Percentiles rank a stretch among this genome's conserved stretches.
These are phyloP conservation scores for Salpingus planirostris DNA, from an alignment of 2,888 invertebrate species.

Conservation along the genomic window DNA sequence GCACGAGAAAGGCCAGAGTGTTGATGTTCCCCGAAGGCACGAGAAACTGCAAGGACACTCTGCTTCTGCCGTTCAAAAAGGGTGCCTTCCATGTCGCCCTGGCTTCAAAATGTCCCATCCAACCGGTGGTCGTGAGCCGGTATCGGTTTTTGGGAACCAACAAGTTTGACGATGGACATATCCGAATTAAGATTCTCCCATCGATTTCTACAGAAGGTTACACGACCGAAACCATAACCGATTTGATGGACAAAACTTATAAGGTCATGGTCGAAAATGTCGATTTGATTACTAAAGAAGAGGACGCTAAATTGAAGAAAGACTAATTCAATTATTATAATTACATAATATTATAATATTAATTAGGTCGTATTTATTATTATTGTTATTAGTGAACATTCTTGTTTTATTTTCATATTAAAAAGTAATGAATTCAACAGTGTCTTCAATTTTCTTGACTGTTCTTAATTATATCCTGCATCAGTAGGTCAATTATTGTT, in stretches of 20 bases:
- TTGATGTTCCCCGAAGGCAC: slow-evolving; percentile 93
- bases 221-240: slow-evolving; percentile 52
- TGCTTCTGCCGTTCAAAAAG: slow-evolving; percentile 90
- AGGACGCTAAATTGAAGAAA: slow-evolving; percentile 2
- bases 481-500: too few species aligned
- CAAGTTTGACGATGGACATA: slow-evolving; percentile 57
- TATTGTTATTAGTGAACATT: too few species aligned
- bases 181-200: slow-evolving; percentile 64
- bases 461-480: too few species aligned
- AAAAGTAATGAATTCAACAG: too few species aligned
- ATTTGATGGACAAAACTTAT: slow-evolving; percentile 58
- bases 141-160: slow-evolving; percentile 59
- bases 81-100: slow-evolving; percentile 93
- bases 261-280: slow-evolving; percentile 58
- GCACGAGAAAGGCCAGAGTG: slow-evolving; percentile 60
- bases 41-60: slow-evolving; percentile 61
- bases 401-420: too few species aligned
- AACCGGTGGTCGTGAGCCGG: slow-evolving; percentile 81
- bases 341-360: too few species aligned
- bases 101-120: slow-evolving; percentile 72
- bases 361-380: too few species aligned
- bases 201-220: slow-evolving; percentile 58
- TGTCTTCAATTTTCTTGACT: too few species aligned
- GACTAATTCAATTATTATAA: slow-evolving; percentile 26
- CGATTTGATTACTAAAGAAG: slow-evolving; percentile 44